Conservation (phyloP, 1,140 invertebrate genomes). For the Myzus persicae region DNA sequence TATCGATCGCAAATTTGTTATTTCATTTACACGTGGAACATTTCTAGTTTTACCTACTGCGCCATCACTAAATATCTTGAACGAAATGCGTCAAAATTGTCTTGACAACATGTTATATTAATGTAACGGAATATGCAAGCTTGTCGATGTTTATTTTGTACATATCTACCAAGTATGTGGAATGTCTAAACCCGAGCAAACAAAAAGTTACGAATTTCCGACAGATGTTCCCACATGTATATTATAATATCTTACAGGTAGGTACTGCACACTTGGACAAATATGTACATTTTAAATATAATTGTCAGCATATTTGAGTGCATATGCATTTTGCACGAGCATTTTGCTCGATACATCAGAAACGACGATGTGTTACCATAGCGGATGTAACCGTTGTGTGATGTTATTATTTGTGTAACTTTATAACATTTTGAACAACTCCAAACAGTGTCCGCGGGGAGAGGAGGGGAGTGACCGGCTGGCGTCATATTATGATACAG, state of each 20-base stretch:
- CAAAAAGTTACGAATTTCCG: background rate
- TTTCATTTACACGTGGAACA: background rate
- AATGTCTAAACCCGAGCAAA: background rate
- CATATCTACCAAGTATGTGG: background rate
- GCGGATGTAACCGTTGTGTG: background rate
- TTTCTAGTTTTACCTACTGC: background rate
- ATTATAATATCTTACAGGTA: background rate
- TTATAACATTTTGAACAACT: background rate
- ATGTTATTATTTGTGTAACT: background rate
- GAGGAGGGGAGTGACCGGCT: too few relatives aligned
- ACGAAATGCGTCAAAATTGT: background rate
- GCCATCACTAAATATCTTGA: background rate
- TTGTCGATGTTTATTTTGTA: background rate
- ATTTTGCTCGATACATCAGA: background rate
- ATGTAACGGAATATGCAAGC: background rate
- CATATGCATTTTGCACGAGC: too few relatives aligned
- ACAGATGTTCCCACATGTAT: background rate
- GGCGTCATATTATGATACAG: too few relatives aligned
- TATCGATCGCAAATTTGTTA: background rate
- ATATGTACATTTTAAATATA: background rate
- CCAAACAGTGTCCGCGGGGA: too few relatives aligned
- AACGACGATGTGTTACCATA: background rate
- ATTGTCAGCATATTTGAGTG: background rate
- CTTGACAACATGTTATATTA: background rate
- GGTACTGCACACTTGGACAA: background rate